phyloP scores from a whole-genome alignment of 2,797 vertebrate species.

The Telmatherina bonti region DNA sequence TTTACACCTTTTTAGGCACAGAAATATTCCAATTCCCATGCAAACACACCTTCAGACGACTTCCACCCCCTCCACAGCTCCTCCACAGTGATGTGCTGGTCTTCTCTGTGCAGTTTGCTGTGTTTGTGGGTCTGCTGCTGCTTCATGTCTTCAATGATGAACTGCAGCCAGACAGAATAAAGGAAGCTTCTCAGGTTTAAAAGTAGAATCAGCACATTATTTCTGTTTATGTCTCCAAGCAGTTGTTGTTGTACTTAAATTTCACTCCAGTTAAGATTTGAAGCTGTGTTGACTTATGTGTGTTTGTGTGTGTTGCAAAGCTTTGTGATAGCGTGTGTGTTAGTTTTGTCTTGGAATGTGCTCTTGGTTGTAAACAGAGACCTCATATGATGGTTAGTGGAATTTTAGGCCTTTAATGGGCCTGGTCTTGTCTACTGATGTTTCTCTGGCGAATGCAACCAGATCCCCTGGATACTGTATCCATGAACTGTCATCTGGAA shows the following conservation, averaged over 20 bases:
- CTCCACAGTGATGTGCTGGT: slow-evolving; percentile 98
- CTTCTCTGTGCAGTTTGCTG: slow-evolving; percentile 94
- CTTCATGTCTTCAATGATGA: slow-evolving; percentile 98
- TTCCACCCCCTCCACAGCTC: slow-evolving; percentile 98
- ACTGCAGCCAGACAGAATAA: slow-evolving; percentile 75
- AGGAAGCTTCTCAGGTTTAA: not conserved
- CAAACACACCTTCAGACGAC: slow-evolving; percentile 90
- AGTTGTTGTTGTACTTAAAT: slow-evolving; percentile 16
- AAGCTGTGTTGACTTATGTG: slow-evolving; percentile 21
- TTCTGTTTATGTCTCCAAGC: not conserved
- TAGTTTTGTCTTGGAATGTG: slow-evolving; percentile 69
- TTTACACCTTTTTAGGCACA: not conserved
- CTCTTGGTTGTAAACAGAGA: slow-evolving; percentile 69
- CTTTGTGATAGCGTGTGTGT: slow-evolving; percentile 24
- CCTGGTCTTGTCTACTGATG: slow-evolving; percentile 39
- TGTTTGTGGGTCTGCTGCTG: slow-evolving; percentile 94
- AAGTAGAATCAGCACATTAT: slow-evolving; percentile 9
- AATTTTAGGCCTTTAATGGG: slow-evolving; percentile 62
- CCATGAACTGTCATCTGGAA: slow-evolving; percentile 57
- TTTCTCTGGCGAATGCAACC: slow-evolving; percentile 74
- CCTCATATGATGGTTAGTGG: slow-evolving; percentile 72
- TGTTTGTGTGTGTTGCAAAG: slow-evolving; percentile 39
- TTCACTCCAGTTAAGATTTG: slow-evolving; percentile 24
- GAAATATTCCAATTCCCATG: not conserved
- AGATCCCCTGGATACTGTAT: slow-evolving; percentile 65